Evolutionary conservation across 2,888 invertebrate species (phyloP), one percentile per base, ranked within the genome.

Genomic region (Keiferia lycopersicella): DNA sequence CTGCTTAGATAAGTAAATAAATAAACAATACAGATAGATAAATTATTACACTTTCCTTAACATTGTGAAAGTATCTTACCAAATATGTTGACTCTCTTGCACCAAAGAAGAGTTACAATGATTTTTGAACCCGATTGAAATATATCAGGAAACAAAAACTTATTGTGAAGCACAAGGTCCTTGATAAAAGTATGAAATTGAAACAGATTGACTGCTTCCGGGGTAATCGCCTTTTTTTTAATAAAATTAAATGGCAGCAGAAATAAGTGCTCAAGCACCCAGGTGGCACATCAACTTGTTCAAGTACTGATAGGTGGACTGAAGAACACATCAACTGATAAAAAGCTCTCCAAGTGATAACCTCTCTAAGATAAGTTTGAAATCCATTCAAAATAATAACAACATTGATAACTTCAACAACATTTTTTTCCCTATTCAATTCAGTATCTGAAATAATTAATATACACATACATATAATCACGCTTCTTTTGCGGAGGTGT

Each of bases 301-400:
- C n/a, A 41, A 41, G 41, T 41, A 41, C 41, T 41, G 41, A 41
- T 41, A 41, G 41, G 12, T 41, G n/a, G 14, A 41, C 41, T 41
- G 41, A 41, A 41, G n/a, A 41, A 41, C 41, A 41, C n/a, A 41
- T 41, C 12, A 41, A 41, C 41, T 41, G 41, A 41, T 41, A 41
- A 41, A 41, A 14, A 41, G 41, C 14, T 41, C 41, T 41, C 41
- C 12, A 41, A 41, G 41, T 41, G 41, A 41, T 41, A 41, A 41
- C 41, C 41, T 41, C 41, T 41, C 12, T 1, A 8, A 34, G 34
- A 41, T 41, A 41, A 14, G 14, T 41, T 2, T 14, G n/a, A 41
- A 41, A 41, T n/a, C 41, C 41, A 14, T 41, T 41, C 41, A 41
- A 39, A 39, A 41, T 41, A 41, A 41, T 41, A 41, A 41, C 41